These are phyloP conservation scores for Chiloscyllium punctatum DNA, from an alignment of 2,797 vertebrate genomes.

Conservation along the genomic window DNA sequence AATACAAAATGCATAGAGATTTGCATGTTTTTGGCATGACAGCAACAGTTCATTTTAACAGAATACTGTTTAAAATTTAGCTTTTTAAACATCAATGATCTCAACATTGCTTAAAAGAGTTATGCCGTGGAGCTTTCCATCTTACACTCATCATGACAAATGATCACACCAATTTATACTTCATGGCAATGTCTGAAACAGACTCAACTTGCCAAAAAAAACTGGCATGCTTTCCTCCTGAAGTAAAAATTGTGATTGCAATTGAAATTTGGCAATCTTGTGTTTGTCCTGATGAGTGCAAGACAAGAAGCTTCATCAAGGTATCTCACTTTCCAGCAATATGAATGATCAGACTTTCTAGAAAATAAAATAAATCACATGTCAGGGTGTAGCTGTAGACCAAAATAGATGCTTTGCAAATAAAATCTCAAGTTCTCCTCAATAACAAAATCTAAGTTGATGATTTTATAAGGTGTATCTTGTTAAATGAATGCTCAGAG, in stretches of 20 bases:
- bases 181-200: too few species aligned
- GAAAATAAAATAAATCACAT: not conserved
- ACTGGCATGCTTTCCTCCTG: not conserved
- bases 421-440: not conserved
- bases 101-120: not conserved
- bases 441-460: not conserved
- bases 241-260: not conserved
- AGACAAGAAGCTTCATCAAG: not conserved
- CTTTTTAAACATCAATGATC: not conserved
- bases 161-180: not conserved
- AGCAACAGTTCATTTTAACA: slow-evolving; percentile 33
- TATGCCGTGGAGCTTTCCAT: not conserved
- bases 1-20: slow-evolving; percentile 56
- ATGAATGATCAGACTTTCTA: slow-evolving; percentile 42
- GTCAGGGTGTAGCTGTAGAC: not conserved
- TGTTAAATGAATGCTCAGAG: slow-evolving; percentile 18
- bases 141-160: not conserved
- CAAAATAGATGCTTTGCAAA: not conserved
- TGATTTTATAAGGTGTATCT: slow-evolving; percentile 1
- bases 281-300: not conserved
- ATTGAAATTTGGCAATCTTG: not conserved
- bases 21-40: slow-evolving; percentile 52
- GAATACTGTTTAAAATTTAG: slow-evolving; percentile 12
- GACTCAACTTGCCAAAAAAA: too few species aligned
- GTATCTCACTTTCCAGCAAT: not conserved